Percentiles rank a stretch among this genome's conserved stretches.
phyloP scores from a whole-genome alignment of 2,113 vertebrate genomes.

The Salminus brasiliensis region DNA sequence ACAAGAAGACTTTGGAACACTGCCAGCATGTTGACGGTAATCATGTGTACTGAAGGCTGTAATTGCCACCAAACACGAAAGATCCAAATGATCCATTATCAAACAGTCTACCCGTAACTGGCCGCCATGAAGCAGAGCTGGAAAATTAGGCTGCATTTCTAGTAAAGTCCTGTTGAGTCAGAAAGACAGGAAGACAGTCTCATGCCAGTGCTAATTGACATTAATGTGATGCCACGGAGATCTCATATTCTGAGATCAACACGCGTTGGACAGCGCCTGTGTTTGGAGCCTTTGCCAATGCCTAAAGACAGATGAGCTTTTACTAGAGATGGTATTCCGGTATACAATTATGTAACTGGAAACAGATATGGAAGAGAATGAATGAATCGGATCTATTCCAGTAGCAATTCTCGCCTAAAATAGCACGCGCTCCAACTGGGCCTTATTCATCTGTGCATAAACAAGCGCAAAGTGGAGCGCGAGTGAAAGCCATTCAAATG shows the following conservation, averaged over 20 bases:
- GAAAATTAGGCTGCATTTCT: conserved; percentile 3
- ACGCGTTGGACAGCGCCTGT: not conserved
- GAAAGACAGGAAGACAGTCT: not conserved
- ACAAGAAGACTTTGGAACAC: conserved; percentile 31
- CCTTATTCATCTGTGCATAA: too few species aligned
- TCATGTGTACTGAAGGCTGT: conserved; percentile 10
- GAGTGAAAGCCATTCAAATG: too few species aligned
- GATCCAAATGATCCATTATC: conserved; percentile 15
- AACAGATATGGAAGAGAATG: too few species aligned
- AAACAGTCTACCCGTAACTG: conserved; percentile 11
- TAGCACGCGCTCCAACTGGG: too few species aligned
- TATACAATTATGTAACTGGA: too few species aligned
- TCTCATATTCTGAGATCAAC: not conserved
- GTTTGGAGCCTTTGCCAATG: not conserved
- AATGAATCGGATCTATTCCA: too few species aligned
- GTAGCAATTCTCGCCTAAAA: too few species aligned
- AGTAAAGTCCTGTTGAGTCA: conserved; percentile 1
- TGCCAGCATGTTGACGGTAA: conserved; percentile 25
- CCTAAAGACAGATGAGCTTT: not conserved
- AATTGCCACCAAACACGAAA: conserved; percentile 30
- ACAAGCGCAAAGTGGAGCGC: too few species aligned
- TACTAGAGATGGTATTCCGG: too few species aligned
- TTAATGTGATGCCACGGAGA: not conserved
- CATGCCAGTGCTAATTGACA: conserved; percentile 18
- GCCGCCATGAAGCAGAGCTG: not conserved